Conservation (phyloP, 1,140 invertebrate species). For the Zaprionus tsacasi region DNA sequence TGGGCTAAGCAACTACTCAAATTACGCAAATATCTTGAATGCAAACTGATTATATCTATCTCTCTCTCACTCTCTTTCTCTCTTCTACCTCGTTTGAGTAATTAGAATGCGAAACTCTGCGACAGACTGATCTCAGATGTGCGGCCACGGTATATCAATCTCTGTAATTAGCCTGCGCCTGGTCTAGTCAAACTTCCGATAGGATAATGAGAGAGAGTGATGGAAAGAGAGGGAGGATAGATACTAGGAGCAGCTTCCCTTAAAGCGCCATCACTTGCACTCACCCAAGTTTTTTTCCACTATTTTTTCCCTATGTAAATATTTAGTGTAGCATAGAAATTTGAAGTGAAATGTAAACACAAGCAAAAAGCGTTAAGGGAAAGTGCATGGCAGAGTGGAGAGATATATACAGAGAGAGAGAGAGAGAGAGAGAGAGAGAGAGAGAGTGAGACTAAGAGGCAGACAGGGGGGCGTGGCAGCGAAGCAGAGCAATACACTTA, state of each 20-base stretch:
- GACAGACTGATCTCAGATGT: slow-evolving; percentile 30
- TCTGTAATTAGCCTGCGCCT: slow-evolving; percentile 29
- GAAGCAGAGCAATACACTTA: slow-evolving; percentile 83
- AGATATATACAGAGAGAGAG: slow-evolving; percentile 30
- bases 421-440: slow-evolving; percentile 32
- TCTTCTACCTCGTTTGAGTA: not conserved
- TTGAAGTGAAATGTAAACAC: slow-evolving; percentile 79
- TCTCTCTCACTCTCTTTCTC: not conserved
- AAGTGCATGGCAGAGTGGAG: slow-evolving; percentile 57
- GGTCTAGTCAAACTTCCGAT: slow-evolving; percentile 24
- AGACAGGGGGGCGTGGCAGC: slow-evolving; percentile 34
- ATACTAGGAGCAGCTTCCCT: no score
- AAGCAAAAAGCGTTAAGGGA: slow-evolving; percentile 67
- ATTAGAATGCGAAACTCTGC: slow-evolving; percentile 1
- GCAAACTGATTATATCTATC: not conserved
- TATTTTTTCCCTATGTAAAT: slow-evolving; percentile 62
- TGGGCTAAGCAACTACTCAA: not conserved
- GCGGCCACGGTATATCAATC: slow-evolving; percentile 34
- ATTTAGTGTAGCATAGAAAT: slow-evolving; percentile 78
- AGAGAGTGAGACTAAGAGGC: slow-evolving; percentile 11
- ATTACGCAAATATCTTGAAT: not conserved
- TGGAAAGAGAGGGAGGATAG: no score
- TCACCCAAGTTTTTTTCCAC: slow-evolving; percentile 56
- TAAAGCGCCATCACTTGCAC: slow-evolving; percentile 62
- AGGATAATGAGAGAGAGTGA: slow-evolving; percentile 50